A percentile compares a stretch with the other conserved stretches of the same genome.
These are phyloP conservation scores for cattle (Bos taurus) DNA, from an alignment of 2,113 vertebrate genomes.

Conservation along the genomic window ARS-UCD2.0 NC_037330.1:100195001-100195500, in stretches of 20 bases:
- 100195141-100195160: background rate
- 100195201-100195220: background rate
- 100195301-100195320: background rate
- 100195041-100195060: background rate
- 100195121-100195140: background rate
- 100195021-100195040: background rate
- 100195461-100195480: background rate
- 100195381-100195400: background rate
- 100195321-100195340: background rate
- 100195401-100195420: background rate
- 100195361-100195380: background rate
- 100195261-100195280: background rate
- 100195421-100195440: background rate
- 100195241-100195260: background rate
- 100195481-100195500: background rate
- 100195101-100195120: background rate
- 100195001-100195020: background rate
- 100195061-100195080: background rate
- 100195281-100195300: background rate
- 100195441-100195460: background rate
- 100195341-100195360: background rate
- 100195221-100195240: background rate
- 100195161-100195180: background rate
- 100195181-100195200: background rate
- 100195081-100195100: background rate